Base-by-base conservation (phyloP, 1,140 invertebrate genomes). In the Drosophila ananassae region DNA sequence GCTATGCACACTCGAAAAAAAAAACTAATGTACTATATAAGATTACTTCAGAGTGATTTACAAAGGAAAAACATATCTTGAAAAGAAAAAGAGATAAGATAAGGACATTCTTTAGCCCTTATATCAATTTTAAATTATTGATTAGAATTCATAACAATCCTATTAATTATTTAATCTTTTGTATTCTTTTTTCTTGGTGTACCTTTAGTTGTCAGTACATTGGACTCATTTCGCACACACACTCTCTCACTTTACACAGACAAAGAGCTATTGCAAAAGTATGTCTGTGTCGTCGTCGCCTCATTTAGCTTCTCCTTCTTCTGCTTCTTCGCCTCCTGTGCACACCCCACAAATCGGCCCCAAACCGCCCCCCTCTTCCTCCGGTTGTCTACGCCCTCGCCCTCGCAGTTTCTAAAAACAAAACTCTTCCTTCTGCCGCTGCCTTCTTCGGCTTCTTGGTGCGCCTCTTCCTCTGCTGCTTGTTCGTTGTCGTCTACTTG, bases 401-500 rank as follows among this genome's bases (percentile, higher is more conserved):
- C 63, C 32, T 28, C 25, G 25, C 25, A 28, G 64, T 69, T 75
- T 75, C 73, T 75, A 75, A 75, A 75, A 75, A 75, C 62, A 76
- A 85, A 85, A 85, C 80, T 89, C 83, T 89, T 89, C 83, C 84
- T 89, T 83, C 83, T 79, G 75, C 55, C 66, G 56, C 57, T 34
- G 22, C 55, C 55, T 67, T 58, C 59, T 61, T 59, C 66, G 63
- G 52, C 60, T 47, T 64, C 62, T 83, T 25, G 25, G 25, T 28
- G 25, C 21, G 47, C 44, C 56, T 53, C 51, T 68, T 34, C 62
- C 32, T 56, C 77, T 52, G 56, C 46, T 57, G 30, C 60, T 73
- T 13, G 5, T 44, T 44, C 41, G 9, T 10, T 21, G 58, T 44
- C 34, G 71, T 63, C 52, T 62, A 60, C 63, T 79, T 87, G 83